Evolutionary conservation across 2,797 vertebrate species (phyloP).

Genomic region (Anniella stebbinsi): DNA sequence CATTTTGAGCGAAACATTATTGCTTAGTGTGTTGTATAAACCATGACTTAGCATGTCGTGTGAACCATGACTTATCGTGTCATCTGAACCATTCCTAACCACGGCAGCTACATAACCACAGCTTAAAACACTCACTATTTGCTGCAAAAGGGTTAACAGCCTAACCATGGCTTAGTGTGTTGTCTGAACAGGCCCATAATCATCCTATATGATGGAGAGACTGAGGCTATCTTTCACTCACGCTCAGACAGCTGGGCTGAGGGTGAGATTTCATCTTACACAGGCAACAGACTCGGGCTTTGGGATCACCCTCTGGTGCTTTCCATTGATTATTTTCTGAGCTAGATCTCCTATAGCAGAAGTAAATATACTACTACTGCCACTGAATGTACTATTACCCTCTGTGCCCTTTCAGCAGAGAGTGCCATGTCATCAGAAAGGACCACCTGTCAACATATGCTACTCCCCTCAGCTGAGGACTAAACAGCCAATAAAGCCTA

Average conservation of each 20-base stretch:
- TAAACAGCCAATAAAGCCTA: not conserved
- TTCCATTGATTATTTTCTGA: not conserved
- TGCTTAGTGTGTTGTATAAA: too few species aligned
- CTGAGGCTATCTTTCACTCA: not conserved
- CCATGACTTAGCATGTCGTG: too few species aligned
- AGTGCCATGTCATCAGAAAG: not conserved
- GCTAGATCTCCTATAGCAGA: conserved; percentile 25
- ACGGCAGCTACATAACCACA: too few species aligned
- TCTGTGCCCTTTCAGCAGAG: not conserved
- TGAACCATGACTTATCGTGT: too few species aligned
- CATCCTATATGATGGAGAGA: not conserved
- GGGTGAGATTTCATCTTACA: not conserved
- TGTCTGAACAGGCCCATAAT: too few species aligned
- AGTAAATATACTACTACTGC: not conserved
- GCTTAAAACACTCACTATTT: too few species aligned
- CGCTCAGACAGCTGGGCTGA: not conserved
- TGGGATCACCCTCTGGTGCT: not conserved
- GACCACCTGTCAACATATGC: not conserved
- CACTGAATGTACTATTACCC: not conserved
- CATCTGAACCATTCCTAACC: too few species aligned
- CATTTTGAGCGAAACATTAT: too few species aligned
- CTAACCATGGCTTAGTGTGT: too few species aligned
- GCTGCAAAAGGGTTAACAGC: too few species aligned
- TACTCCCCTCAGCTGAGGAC: not conserved
- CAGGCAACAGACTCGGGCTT: not conserved